Conservation (phyloP, 2,113 vertebrate species). For the Apistogramma diplotaenia region DNA sequence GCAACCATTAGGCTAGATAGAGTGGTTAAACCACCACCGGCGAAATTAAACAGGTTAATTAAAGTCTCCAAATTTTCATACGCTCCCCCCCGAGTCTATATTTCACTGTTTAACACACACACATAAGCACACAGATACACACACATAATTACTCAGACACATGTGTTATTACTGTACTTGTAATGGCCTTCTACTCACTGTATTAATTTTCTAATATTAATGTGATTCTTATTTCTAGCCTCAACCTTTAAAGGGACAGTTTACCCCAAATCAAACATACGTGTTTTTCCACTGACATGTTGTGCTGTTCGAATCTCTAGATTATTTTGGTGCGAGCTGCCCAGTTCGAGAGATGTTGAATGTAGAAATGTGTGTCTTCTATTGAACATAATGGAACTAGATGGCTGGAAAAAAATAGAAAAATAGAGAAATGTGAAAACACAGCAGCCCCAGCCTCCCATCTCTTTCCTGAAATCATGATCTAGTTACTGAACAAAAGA, state of each 20-base stretch:
- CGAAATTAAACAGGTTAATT: conserved; percentile 76
- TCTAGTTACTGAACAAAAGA: background rate
- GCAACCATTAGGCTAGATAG: conserved; percentile 57
- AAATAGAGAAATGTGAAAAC: background rate
- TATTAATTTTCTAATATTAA: conserved; percentile 28
- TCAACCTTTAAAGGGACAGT: background rate
- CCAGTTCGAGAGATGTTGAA: background rate
- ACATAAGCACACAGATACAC: conserved; percentile 6
- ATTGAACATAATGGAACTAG: background rate
- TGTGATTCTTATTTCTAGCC: conserved; percentile 1
- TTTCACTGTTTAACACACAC: conserved; percentile 25
- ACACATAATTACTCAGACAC: conserved; percentile 26
- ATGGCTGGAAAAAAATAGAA: background rate
- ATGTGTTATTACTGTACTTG: background rate
- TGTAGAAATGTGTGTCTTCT: background rate
- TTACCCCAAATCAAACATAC: background rate
- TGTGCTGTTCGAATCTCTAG: background rate
- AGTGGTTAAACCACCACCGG: conserved; percentile 63
- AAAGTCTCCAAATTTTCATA: conserved; percentile 64
- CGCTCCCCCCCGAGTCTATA: conserved; percentile 22
- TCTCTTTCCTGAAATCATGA: background rate
- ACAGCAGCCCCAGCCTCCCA: background rate
- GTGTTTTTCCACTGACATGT: background rate
- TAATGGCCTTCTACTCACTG: conserved; percentile 3
- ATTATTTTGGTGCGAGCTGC: background rate